Base-by-base conservation (phyloP, 2,888 invertebrate species). In the Nomada ferruginata region DNA sequence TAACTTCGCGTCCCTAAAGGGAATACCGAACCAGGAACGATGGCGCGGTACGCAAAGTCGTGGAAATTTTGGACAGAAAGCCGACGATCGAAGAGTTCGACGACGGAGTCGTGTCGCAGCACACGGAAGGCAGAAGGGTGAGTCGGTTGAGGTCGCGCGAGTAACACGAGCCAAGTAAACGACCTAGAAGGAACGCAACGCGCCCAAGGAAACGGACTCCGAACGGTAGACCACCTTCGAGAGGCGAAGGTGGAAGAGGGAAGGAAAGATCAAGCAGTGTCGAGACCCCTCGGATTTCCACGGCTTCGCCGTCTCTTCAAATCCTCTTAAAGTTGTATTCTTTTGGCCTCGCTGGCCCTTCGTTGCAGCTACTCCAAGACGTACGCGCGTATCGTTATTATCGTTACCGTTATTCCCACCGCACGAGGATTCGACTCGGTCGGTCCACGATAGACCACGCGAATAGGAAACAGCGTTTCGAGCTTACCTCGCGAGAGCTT, bases 401-500 rank as follows among this genome's bases (percentile, higher is more conserved):
- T 20, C 3, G 0, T n/a, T 53, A 4, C 2, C 2, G 10, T 23
- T 13, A 11, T 57, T 23, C 57, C 23, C 10, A 13, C 11, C 26
- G 10, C 26, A 0, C 26, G 11, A 57, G 7, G 7, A 36, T 36
- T 36, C 36, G 36, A 36, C 9, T 0, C 36, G 36, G 36, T 5
- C 42, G 5, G 20, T 20, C 7, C 1, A 20, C 53, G 20, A 18
- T 0, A 9, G 18, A 11, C 11, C 3, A 26, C 47, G 15, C 11
- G 47, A 47, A 47, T 36, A 1, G 18, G 23, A 53, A 53, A 20
- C 7, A 18, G 18, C 44, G 15, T 44, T 20, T n/a, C 0, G 2
- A 79, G 91, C 94, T 94, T 94, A 97, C 97, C 98, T 97, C 91
- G 98, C 97, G 83, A 98, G 95, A 79, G 97, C 98, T 93, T 98